Conservation (phyloP, 2,888 invertebrate genomes). For the Drosophila sordidula region DNA sequence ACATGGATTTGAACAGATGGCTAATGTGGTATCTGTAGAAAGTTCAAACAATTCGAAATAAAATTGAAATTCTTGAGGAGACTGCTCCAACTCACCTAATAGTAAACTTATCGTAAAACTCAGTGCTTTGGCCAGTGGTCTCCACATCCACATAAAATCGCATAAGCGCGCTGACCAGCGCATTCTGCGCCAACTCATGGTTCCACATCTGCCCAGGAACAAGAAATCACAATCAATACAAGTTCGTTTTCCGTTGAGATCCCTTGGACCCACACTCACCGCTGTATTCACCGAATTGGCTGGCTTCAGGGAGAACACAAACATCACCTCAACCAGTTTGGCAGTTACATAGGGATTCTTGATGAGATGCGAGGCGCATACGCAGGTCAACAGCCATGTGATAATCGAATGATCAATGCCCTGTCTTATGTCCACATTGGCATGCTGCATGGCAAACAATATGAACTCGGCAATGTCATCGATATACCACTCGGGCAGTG, state of each 20-base stretch:
- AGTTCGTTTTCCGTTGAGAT: not conserved
- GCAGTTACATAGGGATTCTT: constrained; percentile 98
- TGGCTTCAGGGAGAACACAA: constrained; percentile 91
- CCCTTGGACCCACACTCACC: constrained; percentile 61
- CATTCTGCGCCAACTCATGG: constrained; percentile 92
- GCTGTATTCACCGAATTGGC: constrained; percentile 85
- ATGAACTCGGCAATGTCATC: constrained; percentile 99
- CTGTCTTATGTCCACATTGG: constrained; percentile 87
- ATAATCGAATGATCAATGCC: constrained; percentile 93
- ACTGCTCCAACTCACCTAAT: constrained; percentile 87
- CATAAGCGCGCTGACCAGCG: constrained; percentile 96
- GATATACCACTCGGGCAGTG: constrained; percentile 98
- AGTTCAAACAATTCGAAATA: not conserved
- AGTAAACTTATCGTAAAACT: constrained; percentile 99
- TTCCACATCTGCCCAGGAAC: constrained; percentile 91
- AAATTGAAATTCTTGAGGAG: not conserved
- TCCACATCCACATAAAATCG: constrained; percentile 99
- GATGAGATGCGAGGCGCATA: constrained; percentile 95
- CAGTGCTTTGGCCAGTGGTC: constrained; percentile 98
- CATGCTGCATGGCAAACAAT: constrained; percentile 94
- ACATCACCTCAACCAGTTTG: constrained; percentile 96
- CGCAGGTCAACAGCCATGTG: constrained; percentile 94
- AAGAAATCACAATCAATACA: not conserved
- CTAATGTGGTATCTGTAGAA: constrained; percentile 93
- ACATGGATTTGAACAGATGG: constrained; percentile 97